phyloP scores from a whole-genome alignment of 2,888 invertebrate genomes.

The Protonemura montana region DNA sequence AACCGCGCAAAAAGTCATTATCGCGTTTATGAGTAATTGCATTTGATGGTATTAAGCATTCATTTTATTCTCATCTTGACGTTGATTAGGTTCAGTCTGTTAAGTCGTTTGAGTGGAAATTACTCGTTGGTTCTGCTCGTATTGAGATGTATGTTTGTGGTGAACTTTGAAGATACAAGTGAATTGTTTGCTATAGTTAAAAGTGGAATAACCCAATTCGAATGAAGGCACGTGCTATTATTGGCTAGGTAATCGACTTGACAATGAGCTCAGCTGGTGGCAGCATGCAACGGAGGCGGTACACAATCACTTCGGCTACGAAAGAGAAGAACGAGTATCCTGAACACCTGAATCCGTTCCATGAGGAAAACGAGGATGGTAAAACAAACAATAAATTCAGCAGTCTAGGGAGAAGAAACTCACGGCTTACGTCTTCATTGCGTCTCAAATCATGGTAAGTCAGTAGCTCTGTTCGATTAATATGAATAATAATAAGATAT shows the following conservation, averaged over 20 bases:
- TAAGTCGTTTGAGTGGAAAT: conserved; percentile 17
- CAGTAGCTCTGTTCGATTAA: neutral
- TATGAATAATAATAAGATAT: neutral
- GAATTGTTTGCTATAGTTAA: neutral
- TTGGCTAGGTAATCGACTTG: neutral
- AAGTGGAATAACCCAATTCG: conserved; percentile 12
- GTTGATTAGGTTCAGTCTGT: neutral
- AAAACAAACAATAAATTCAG: conserved; percentile 25
- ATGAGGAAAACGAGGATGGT: conserved; percentile 61
- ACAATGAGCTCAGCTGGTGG: neutral
- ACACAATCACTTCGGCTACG: neutral
- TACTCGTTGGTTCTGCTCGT: neutral
- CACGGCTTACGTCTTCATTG: neutral
- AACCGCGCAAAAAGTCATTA: conserved; percentile 18
- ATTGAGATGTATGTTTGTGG: conserved; percentile 1
- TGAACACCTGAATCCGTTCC: conserved; percentile 79
- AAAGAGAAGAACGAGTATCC: conserved; percentile 68
- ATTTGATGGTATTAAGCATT: conserved; percentile 24
- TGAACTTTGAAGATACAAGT: conserved; percentile 1
- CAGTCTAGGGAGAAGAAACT: conserved; percentile 7
- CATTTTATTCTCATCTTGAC: conserved; percentile 16
- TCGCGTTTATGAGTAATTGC: conserved; percentile 26
- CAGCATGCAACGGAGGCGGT: neutral
- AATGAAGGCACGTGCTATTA: neutral
- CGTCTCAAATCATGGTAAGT: conserved; percentile 22